These are phyloP conservation scores for Pyrocoelia pectoralis DNA, from an alignment of 2,888 invertebrate species.

Conservation along the genomic window DNA sequence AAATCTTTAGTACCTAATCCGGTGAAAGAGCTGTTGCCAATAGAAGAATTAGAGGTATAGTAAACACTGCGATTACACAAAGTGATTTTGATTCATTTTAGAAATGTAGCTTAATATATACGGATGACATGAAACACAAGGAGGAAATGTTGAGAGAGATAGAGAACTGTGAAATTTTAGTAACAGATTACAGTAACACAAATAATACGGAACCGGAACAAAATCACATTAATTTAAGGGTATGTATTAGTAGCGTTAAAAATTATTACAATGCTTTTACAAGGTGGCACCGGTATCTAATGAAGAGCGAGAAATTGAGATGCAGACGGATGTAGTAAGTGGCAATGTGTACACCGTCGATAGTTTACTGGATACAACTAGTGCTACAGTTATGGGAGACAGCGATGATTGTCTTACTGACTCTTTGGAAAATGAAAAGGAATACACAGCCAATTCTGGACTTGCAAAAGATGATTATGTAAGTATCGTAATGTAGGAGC, in stretches of 20 bases:
- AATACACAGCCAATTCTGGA: slow-evolving; percentile 31
- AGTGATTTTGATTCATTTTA: slow-evolving; percentile 25
- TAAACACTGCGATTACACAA: neutral
- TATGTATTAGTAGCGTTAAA: slow-evolving; percentile 30
- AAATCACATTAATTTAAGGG: slow-evolving; percentile 53
- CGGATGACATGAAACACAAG: slow-evolving; percentile 47
- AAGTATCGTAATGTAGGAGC: slow-evolving; percentile 2
- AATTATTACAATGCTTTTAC: neutral
- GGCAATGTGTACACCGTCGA: slow-evolving; percentile 13
- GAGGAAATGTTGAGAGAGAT: slow-evolving; percentile 53
- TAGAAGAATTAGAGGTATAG: slow-evolving; percentile 39
- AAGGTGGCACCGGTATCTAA: slow-evolving; percentile 46
- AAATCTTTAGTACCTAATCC: slow-evolving; percentile 29
- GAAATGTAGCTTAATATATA: slow-evolving; percentile 40
- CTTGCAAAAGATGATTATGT: slow-evolving; percentile 25
- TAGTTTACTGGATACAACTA: neutral
- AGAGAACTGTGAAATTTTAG: slow-evolving; percentile 46
- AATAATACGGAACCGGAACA: slow-evolving; percentile 41
- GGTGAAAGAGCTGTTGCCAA: slow-evolving; percentile 27
- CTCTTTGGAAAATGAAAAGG: slow-evolving; percentile 37
- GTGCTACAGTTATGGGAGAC: neutral
- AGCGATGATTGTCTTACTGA: neutral
- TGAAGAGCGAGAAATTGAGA: slow-evolving; percentile 17
- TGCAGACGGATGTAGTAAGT: slow-evolving; percentile 15
- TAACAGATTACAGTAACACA: slow-evolving; percentile 21